Evolutionary conservation across 2,888 invertebrate species (phyloP).

Genomic region (Escarpia spicata): DNA sequence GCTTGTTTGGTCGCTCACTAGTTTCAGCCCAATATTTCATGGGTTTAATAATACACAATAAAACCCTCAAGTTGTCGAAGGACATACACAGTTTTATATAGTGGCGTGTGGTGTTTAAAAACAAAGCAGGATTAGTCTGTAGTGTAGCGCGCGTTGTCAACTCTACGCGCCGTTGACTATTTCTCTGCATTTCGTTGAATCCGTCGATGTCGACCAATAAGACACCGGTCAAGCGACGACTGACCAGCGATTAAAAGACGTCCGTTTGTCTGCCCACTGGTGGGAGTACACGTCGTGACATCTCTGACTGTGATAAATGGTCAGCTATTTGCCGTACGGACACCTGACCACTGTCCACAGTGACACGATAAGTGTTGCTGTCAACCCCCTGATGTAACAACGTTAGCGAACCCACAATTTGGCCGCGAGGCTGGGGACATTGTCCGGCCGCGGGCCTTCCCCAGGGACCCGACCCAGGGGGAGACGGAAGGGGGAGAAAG

Average conservation of each 20-base stretch:
- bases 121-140: not conserved
- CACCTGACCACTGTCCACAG: not conserved
- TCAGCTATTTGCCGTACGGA: not conserved
- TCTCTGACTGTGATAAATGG: not conserved
- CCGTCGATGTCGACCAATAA: not conserved
- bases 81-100: not conserved
- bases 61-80: not conserved
- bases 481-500: not conserved
- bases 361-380: slow-evolving; percentile 4
- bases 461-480: not conserved
- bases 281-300: not conserved
- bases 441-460: not conserved
- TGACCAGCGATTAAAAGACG: not conserved
- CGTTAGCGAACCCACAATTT: slow-evolving; percentile 4
- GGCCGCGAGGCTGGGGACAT: not conserved
- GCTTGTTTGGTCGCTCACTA: not conserved
- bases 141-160: not conserved
- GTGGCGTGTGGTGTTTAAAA: not conserved
- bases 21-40: not conserved
- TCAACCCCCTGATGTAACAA: not conserved
- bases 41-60: not conserved
- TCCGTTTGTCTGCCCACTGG: not conserved
- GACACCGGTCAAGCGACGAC: not conserved
- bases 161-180: not conserved
- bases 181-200: not conserved